Conservation (phyloP, 2,113 vertebrate genomes). For the Nicator chloris region DNA sequence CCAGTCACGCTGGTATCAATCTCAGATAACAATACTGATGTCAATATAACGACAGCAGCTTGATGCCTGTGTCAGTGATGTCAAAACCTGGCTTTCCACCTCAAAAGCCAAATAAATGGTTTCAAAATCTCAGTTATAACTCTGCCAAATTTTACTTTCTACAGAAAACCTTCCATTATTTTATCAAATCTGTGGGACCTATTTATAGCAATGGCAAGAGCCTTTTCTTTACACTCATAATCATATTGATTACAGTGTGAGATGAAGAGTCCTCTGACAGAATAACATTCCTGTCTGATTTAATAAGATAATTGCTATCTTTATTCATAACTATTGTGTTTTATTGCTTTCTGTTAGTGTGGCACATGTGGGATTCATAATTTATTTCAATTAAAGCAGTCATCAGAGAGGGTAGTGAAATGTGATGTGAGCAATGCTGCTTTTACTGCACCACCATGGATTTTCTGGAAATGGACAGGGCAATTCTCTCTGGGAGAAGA, state of each 20-base stretch:
- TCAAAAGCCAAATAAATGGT: background rate
- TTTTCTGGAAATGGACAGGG: background rate
- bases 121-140: background rate
- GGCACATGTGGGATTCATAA: slow-evolving; percentile 55
- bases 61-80: background rate
- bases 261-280: slow-evolving; percentile 38
- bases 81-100: background rate
- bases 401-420: slow-evolving; percentile 27
- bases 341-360: slow-evolving; percentile 53
- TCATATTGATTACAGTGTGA: slow-evolving; percentile 43
- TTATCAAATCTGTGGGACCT: background rate
- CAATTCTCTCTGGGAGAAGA: background rate
- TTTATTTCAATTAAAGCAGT: slow-evolving; percentile 59
- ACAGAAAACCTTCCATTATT: background rate
- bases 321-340: slow-evolving; percentile 63
- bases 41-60: background rate
- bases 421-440: background rate
- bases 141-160: background rate
- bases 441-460: background rate
- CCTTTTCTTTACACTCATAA: slow-evolving; percentile 29
- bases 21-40: background rate
- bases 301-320: slow-evolving; percentile 65
- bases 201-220: background rate
- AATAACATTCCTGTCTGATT: slow-evolving; percentile 48
- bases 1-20: background rate